Evolutionary conservation across 2,888 invertebrate species (phyloP), one percentile per base, ranked within the genome.

Genomic region (Gastracanthus pulcherrimus): DNA sequence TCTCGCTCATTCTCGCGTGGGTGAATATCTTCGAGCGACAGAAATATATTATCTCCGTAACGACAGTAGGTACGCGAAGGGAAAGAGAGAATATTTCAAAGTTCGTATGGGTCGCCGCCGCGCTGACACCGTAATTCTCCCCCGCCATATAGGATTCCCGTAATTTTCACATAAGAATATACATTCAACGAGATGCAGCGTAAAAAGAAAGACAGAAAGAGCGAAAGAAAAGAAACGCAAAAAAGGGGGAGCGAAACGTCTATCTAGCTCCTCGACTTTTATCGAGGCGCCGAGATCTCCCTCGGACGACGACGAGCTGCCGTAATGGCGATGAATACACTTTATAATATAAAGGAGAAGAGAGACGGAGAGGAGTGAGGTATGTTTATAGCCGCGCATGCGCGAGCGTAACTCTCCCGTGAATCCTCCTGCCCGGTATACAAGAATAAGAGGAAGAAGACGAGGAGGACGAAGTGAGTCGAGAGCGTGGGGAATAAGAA

Each of bases 81-180:
- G 5, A 19, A 60, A 26, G n/a, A 7, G 45, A 45, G 45, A 31
- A 67, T 74, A 67, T 80, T 70, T 36, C 29, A 38, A 19, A 48
- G 45, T 71, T 38, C 66, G 23, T 16, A 16, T 34, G 48, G 26
- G 45, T 34, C 38, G 60, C 3, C 38, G n/a, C 45, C 45, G 38
- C 76, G 72, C 62, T 69, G 76, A 76, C 79, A 62, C 80, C 55
- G 74, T 76, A 74, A 76, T 80, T 79, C 60, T n/a, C 9, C 58
- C 69, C 66, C 36, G n/a, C n/a, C n/a, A n/a, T 77, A 78, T 78
- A 70, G 77, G 45, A 75, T 62, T 81, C 81, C 48, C 78, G 66
- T 72, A 83, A 83, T 81, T 81, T 81, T 38, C 80, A 38, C 78
- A 31, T 76, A 82, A 71, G 69, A 82, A 76, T 66, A 71, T 75